Percentiles rank a stretch among this genome's conserved stretches.
Evolutionary conservation across 2,113 vertebrate genomes (phyloP).

Genomic region (Hippopotamus amphibius): DNA sequence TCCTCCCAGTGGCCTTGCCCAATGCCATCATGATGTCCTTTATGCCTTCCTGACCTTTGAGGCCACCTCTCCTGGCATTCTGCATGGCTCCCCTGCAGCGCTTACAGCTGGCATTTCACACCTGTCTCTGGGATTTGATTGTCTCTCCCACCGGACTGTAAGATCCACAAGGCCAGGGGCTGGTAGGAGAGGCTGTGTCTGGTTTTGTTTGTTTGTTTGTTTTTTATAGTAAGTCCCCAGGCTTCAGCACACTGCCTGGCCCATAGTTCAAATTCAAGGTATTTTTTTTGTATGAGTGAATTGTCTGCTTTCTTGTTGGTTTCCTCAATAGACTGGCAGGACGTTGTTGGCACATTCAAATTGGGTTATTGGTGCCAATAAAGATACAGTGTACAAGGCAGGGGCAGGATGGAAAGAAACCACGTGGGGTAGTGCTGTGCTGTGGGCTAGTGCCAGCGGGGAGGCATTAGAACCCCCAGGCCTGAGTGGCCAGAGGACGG

Average conservation of each 20-base stretch:
- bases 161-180: no score
- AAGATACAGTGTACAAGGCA: not conserved
- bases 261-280: not conserved
- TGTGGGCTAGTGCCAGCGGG: not conserved
- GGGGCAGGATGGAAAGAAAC: not conserved
- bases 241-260: not conserved
- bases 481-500: not conserved
- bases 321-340: not conserved
- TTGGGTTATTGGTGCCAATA: not conserved
- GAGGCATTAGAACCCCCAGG: not conserved
- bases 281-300: not conserved
- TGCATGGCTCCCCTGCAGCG: rapidly evolving
- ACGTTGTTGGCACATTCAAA: not conserved
- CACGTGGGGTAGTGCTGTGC: rapidly evolving
- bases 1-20: not conserved
- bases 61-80: not conserved
- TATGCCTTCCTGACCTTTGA: not conserved
- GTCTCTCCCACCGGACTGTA: no score
- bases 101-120: not conserved
- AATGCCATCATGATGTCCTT: no score
- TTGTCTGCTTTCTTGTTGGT: not conserved
- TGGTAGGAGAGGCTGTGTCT: no score
- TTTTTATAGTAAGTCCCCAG: not conserved
- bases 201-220: not conserved
- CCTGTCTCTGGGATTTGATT: not conserved